Conservation (phyloP, 2,888 invertebrate genomes). For the Hesperia comma region DNA sequence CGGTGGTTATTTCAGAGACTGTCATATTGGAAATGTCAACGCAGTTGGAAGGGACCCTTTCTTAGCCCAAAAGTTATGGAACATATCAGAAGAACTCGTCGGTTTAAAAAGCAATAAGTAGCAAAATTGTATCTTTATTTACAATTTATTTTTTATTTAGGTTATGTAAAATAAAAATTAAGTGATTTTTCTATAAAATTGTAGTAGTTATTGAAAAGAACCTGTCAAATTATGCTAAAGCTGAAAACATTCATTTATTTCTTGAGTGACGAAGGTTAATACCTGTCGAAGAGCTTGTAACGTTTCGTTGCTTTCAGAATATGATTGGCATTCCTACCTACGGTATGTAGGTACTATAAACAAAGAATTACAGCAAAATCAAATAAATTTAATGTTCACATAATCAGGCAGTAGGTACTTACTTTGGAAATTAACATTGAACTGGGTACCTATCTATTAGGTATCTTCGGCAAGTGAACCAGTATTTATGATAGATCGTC, state of each 20-base stretch:
- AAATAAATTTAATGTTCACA: neutral
- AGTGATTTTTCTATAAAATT: neutral
- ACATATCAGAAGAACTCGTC: slow-evolving; percentile 82
- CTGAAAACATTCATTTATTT: slow-evolving; percentile 3
- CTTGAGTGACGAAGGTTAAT: slow-evolving; percentile 12
- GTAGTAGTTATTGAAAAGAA: neutral
- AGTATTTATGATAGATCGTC: too few relatives aligned
- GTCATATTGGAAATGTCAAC: slow-evolving; percentile 65
- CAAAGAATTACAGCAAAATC: too few relatives aligned
- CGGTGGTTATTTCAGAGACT: slow-evolving; percentile 86
- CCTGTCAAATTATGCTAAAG: slow-evolving; percentile 44
- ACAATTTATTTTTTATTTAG: too few relatives aligned
- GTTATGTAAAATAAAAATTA: neutral
- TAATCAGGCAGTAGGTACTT: too few relatives aligned
- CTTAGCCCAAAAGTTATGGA: slow-evolving; percentile 85
- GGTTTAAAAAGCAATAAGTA: slow-evolving; percentile 47
- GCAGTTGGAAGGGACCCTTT: slow-evolving; percentile 73
- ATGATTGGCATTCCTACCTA: slow-evolving; percentile 9
- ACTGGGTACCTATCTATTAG: too few relatives aligned
- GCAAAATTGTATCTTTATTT: too few relatives aligned
- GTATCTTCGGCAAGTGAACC: too few relatives aligned
- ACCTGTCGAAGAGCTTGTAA: slow-evolving; percentile 49
- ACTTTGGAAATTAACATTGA: too few relatives aligned
- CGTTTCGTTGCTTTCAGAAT: slow-evolving; percentile 80
- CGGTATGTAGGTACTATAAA: neutral